phyloP scores from a whole-genome alignment of 2,797 vertebrate species.

The Premnoplex brunnescens region DNA sequence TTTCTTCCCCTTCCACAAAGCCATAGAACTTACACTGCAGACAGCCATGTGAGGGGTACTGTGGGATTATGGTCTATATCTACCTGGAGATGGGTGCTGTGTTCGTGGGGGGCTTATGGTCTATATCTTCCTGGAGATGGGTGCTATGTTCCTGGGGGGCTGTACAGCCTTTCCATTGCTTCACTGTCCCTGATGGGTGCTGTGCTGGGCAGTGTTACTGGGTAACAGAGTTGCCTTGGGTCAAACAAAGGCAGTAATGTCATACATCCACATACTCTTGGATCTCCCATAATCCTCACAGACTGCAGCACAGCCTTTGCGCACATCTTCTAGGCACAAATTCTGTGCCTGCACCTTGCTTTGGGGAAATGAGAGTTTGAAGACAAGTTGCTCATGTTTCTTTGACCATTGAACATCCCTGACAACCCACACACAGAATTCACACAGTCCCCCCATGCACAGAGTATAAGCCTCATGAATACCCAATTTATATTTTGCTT shows the following conservation, averaged over 20 bases:
- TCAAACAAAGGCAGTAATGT: not conserved
- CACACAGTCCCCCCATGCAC: not conserved
- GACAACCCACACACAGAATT: not conserved
- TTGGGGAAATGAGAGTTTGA: not conserved
- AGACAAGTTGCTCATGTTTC: not conserved
- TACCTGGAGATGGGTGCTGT: not conserved
- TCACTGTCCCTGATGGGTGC: not conserved
- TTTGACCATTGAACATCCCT: not conserved
- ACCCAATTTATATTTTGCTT: not conserved
- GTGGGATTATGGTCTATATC: not conserved
- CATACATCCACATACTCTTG: not conserved
- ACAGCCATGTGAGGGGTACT: not conserved
- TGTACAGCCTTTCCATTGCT: not conserved
- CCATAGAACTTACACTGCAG: not conserved
- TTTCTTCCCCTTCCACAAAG: not conserved
- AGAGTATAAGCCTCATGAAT: not conserved
- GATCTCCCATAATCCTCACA: rapidly evolving
- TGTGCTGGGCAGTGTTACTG: not conserved
- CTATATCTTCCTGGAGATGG: not conserved
- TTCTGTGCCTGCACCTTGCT: not conserved
- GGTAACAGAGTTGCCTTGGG: not conserved
- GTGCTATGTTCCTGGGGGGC: not conserved
- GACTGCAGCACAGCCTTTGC: not conserved
- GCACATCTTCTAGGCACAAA: not conserved
- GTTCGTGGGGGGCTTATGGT: not conserved